Percentiles rank a stretch among this genome's conserved stretches.
phyloP scores from a whole-genome alignment of 2,113 vertebrate genomes.

The Trematocara variabile region DNA sequence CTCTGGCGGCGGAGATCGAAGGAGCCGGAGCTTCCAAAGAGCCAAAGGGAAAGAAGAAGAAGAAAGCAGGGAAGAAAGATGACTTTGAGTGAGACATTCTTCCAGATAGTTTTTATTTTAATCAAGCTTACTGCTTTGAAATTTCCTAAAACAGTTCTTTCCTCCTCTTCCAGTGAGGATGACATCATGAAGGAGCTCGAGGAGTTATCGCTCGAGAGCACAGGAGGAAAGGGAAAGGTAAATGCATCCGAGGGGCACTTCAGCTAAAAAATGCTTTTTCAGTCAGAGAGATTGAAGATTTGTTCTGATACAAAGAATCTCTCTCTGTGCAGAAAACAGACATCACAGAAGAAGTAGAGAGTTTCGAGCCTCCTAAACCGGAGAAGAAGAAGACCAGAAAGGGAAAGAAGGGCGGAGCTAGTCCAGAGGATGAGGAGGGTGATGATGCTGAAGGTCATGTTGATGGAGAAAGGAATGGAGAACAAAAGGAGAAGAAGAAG shows the following conservation, averaged over 20 bases:
- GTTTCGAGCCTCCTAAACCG: conserved; percentile 72
- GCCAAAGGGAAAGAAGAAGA: conserved; percentile 88
- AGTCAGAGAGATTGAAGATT: background rate
- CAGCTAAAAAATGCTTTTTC: background rate
- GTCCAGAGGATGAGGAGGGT: conserved; percentile 76
- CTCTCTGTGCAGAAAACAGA: conserved; percentile 74
- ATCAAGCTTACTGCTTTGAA: background rate
- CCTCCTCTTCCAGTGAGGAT: conserved; percentile 82
- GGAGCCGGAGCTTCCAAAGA: conserved; percentile 92
- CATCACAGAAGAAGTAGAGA: conserved; percentile 67
- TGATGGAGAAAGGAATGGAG: conserved; percentile 9
- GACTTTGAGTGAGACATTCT: conserved; percentile 83
- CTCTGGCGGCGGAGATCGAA: conserved; percentile 95
- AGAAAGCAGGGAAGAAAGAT: conserved; percentile 87
- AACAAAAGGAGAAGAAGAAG: conserved; percentile 25
- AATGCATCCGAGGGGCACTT: background rate
- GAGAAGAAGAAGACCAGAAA: conserved; percentile 95
- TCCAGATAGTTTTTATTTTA: too few relatives aligned
- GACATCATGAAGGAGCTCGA: conserved; percentile 96
- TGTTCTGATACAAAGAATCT: background rate
- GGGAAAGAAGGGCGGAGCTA: conserved; percentile 73
- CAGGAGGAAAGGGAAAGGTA: conserved; percentile 80
- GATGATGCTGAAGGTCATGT: conserved; percentile 9
- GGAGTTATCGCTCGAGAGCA: conserved; percentile 85
- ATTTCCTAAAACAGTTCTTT: background rate